Conservation (phyloP, 1,140 invertebrate genomes). For the Eciton burchellii region DNA sequence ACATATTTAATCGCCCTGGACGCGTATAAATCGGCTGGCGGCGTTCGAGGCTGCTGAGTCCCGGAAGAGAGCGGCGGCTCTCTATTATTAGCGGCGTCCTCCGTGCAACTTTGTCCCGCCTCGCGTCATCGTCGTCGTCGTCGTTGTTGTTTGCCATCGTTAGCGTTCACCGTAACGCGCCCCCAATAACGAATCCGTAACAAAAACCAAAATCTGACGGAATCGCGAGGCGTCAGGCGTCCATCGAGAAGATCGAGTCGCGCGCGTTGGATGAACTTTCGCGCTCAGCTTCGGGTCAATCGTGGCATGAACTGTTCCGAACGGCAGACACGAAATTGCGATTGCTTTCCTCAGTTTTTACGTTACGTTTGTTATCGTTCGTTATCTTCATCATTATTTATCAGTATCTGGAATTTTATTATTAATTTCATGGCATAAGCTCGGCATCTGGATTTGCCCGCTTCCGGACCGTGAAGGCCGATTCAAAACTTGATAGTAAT, state of each 20-base stretch:
- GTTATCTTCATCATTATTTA: no score
- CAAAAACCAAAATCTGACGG: slow-evolving; percentile 39
- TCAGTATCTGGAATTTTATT: no score
- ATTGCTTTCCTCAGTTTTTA: no score
- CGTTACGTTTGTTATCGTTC: no score
- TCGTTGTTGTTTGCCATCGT: not conserved
- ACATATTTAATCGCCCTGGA: slow-evolving; percentile 57
- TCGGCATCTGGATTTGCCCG: no score
- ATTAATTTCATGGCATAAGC: no score
- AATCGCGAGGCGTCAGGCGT: slow-evolving; percentile 31
- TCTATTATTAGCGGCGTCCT: slow-evolving; percentile 55
- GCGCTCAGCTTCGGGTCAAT: no score
- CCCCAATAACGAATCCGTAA: slow-evolving; percentile 43
- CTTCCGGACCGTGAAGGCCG: no score
- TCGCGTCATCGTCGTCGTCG: not conserved
- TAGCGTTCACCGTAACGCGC: not conserved
- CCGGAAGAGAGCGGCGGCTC: slow-evolving; percentile 43
- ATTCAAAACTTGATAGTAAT: no score
- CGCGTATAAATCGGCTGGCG: slow-evolving; percentile 50
- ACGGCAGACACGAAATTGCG: slow-evolving; percentile 37
- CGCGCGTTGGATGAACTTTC: slow-evolving; percentile 60
- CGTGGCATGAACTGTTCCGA: not conserved
- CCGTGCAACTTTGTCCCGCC: slow-evolving; percentile 45
- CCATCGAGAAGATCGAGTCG: slow-evolving; percentile 18
- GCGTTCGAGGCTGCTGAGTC: slow-evolving; percentile 34